phyloP scores from a whole-genome alignment of 2,888 invertebrate genomes.

The Cetonia aurata region DNA sequence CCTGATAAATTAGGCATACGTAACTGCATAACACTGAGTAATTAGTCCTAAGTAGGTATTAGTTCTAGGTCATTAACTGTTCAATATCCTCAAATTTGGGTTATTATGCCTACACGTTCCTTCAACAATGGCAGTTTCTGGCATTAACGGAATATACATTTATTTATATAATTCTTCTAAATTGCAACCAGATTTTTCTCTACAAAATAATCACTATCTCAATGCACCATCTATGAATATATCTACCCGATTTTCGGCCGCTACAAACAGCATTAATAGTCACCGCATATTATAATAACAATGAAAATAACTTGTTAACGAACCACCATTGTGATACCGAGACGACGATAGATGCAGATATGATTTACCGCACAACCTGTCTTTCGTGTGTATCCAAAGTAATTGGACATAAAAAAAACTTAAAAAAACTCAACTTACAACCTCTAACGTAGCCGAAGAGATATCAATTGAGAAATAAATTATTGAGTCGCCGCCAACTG shows the following conservation, averaged over 20 bases:
- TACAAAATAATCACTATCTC: too few relatives aligned
- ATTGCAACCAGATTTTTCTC: too few relatives aligned
- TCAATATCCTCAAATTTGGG: too few relatives aligned
- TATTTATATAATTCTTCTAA: too few relatives aligned
- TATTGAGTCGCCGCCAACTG: conserved; percentile 11
- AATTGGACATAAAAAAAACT: conserved; percentile 29
- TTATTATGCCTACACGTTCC: too few relatives aligned
- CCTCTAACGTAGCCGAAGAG: neutral
- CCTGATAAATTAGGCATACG: too few relatives aligned
- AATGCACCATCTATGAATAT: too few relatives aligned
- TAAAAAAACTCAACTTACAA: neutral
- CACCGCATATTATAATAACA: neutral
- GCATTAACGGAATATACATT: too few relatives aligned
- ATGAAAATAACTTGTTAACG: conserved; percentile 34
- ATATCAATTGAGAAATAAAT: conserved; percentile 36
- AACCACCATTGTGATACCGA: conserved; percentile 10
- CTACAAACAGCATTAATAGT: neutral
- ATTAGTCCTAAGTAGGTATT: too few relatives aligned
- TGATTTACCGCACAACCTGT: conserved; percentile 14
- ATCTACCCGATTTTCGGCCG: conserved; percentile 1
- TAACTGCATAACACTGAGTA: too few relatives aligned
- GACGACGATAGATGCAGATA: neutral
- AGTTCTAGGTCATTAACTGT: too few relatives aligned
- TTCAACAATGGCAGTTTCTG: too few relatives aligned
- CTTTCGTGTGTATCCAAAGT: conserved; percentile 18